These are phyloP conservation scores for Sipha maydis DNA, from an alignment of 2,888 invertebrate genomes.

Conservation along the genomic window DNA sequence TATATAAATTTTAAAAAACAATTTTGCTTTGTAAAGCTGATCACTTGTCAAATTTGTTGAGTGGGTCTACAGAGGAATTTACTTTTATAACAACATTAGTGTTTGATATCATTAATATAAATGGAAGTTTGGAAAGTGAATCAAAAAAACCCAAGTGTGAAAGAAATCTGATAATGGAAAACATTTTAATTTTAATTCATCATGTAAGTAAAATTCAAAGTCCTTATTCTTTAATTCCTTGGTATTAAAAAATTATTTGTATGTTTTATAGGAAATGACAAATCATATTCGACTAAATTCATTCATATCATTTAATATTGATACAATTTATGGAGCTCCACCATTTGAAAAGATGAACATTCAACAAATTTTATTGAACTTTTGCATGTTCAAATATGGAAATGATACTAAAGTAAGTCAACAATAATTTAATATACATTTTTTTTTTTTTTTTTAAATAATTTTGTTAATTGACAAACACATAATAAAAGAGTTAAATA, in stretches of 20 bases:
- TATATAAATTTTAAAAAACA: neutral
- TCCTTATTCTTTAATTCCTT: neutral
- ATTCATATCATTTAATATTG: neutral
- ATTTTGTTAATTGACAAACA: too few species aligned
- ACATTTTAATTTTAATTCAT: neutral
- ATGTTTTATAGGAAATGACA: neutral
- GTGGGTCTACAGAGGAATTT: neutral
- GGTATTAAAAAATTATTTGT: neutral
- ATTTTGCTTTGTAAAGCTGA: constrained; percentile 3
- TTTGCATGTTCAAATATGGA: neutral
- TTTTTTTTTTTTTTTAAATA: too few species aligned
- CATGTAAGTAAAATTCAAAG: neutral
- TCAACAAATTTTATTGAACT: neutral
- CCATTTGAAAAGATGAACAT: constrained; percentile 13
- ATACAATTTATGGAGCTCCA: constrained; percentile 14
- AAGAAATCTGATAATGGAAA: neutral
- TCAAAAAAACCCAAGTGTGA: neutral
- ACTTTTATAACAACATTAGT: neutral
- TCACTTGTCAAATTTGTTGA: neutral
- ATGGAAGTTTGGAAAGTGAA: neutral
- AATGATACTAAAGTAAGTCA: neutral
- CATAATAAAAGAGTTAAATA: neutral
- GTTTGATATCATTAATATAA: constrained; percentile 7
- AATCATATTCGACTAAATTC: neutral
- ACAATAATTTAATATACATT: neutral